Evolutionary conservation across 2,888 invertebrate genomes (phyloP), one percentile per base, ranked within the genome.

Genomic region (Drosophila anomelani): DNA sequence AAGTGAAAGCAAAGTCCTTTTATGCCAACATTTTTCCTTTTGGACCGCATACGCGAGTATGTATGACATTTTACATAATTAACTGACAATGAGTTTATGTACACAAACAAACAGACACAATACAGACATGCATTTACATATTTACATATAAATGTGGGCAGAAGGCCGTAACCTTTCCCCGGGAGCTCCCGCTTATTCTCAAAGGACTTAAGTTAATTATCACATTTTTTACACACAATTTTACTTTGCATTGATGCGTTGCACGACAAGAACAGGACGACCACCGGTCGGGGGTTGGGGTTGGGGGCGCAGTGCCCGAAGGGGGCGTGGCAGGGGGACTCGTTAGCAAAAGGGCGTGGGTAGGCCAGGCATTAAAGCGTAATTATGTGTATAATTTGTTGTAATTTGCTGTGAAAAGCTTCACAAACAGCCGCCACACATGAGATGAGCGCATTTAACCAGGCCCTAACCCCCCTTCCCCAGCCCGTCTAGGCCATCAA

Each of bases 171-270:
- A 67, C 58, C 53, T 44, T 47, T 75, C 57, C 60, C 56, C 43
- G 29, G 44, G n/a, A 29, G 41, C 44, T 57, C 46, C 58, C 29
- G 34, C 55, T 66, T 64, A 77, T 77, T 82, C 86, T 81, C 89
- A 87, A 68, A 64, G 89, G 88, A 88, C 84, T 88, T 77, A 86
- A 84, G 81, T 88, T 84, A 88, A 84, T 88, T 84, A 88, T 84
- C 81, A 86, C 84, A 84, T 88, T 86, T 88, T 88, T 86, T 84
- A 85, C 84, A 85, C 82, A 87, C 85, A 88, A 87, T 85, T 84
- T 85, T 85, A 88, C 87, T 85, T 88, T 86, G 81, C 79, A 79
- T 79, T 81, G 89, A 88, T 87, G 81, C 74, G 69, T 59, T 69
- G 63, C 56, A 62, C 51, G 54, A 39, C 72, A 54, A 56, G 53